Evolutionary conservation across 1,140 invertebrate species (phyloP).

Genomic region (Lutraria rhynchaena): DNA sequence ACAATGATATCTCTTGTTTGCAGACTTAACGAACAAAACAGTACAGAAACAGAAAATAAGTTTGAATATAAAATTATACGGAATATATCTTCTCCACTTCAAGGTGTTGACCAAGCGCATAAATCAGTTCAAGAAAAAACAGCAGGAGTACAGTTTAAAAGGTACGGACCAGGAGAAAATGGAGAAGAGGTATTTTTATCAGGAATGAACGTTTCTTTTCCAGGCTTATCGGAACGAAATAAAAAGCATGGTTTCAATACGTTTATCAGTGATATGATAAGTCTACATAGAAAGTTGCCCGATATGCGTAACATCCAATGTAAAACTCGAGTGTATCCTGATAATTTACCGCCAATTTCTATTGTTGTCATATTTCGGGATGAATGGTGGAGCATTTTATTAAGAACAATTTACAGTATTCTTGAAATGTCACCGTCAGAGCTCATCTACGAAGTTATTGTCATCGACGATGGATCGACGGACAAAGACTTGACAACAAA

Average conservation of each 20-base stretch:
- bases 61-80: background rate
- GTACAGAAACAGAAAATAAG: background rate
- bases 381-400: constrained; percentile 32
- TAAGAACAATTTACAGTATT: constrained; percentile 41
- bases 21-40: constrained; percentile 19
- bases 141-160: background rate
- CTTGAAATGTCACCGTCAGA: constrained; percentile 32
- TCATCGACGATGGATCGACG: constrained; percentile 41
- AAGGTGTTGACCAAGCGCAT: background rate
- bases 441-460: constrained; percentile 33
- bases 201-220: constrained; percentile 14
- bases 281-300: constrained; percentile 29
- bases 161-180: constrained; percentile 35
- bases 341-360: constrained; percentile 34
- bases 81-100: background rate
- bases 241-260: constrained; percentile 44
- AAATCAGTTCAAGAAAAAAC: background rate
- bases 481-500: constrained; percentile 16
- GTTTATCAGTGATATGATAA: constrained; percentile 45
- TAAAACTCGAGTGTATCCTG: constrained; percentile 7
- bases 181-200: background rate
- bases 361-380: constrained; percentile 51
- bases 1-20: constrained; percentile 17
- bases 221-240: constrained; percentile 13
- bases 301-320: constrained; percentile 34